A percentile compares a stretch with the other conserved stretches of the same genome.
Evolutionary conservation across 2,113 vertebrate genomes (phyloP).

Genomic region (Neotragus pygmaeus): DNA sequence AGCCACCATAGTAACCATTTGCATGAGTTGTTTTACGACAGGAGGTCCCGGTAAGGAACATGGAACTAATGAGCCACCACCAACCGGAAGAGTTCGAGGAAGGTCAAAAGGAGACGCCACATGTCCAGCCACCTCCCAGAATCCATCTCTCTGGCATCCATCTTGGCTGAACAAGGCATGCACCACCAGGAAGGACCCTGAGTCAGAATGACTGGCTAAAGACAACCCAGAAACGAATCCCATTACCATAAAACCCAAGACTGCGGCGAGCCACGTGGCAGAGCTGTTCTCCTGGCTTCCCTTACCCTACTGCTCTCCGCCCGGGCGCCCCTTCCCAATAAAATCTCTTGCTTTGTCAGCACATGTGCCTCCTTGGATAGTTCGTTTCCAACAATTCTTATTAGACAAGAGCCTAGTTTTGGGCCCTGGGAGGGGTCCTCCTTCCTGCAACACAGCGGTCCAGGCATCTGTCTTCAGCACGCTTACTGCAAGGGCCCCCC

Average conservation of each 20-base stretch:
- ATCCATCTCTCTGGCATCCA: not conserved
- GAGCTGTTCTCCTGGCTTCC: not conserved
- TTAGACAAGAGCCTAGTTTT: not conserved
- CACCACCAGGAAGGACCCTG: not conserved
- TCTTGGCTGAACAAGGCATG: not conserved
- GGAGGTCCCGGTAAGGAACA: not conserved
- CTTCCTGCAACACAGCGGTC: not conserved
- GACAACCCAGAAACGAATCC: not conserved
- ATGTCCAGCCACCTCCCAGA: not conserved
- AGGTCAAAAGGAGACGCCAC: not conserved
- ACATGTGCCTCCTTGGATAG: not conserved
- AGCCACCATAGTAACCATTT: not conserved
- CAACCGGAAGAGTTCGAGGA: not conserved
- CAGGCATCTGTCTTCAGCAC: not conserved
- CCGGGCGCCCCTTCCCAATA: not conserved
- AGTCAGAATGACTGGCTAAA: not conserved
- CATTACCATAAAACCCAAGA: not conserved
- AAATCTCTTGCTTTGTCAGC: not conserved
- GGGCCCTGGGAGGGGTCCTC: not conserved
- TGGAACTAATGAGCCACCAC: not conserved
- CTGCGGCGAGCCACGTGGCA: accelerated
- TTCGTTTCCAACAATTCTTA: not conserved
- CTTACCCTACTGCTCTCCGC: not conserved
- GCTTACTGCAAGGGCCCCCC: not conserved
- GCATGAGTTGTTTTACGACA: not conserved